Base-by-base conservation (phyloP, 2,113 vertebrate species). In the Microcebus jonahi region DNA sequence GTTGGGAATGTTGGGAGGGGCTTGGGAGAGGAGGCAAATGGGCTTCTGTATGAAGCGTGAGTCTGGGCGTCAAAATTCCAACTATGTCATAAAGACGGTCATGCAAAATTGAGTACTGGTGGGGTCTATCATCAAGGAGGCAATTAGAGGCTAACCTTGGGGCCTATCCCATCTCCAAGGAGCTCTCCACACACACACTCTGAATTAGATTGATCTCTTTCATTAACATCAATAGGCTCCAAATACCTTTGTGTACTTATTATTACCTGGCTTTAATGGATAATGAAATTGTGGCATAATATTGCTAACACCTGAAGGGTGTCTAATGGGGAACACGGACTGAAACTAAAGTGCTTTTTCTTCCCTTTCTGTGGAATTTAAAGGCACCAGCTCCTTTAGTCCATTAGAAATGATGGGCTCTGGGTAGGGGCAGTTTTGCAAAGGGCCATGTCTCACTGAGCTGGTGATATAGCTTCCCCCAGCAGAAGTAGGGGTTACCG, bases 251-350 rank as follows among this genome's bases (percentile, higher is more conserved):
- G 81, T 79, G 80, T 97, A 70, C 94, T 97, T 97, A 95, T 98
- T 98, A 98, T 97, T 98, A 97, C 97, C 97, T 93, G 96, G 90
- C 97, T 98, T 98, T 99, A 99, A 98, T 98, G 98, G 98, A 91
- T 94, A 98, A 98, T 77, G 97, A 97, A 98, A 98, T 79, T 63
- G 97, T 96, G 85, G 97, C 97, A 97, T 98, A 98, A 98, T 97
- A 98, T 97, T 95, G 98, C 97, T 90, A 98, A 98, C 97, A 97
- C 97, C 98, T 98, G 98, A 98, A 99, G 98, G 98, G 98, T 98
- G 98, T 98, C 98, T 98, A 98, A 98, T 98, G 98, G 97, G 45
- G 96, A 97, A 95, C 71, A 95, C 34, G n/a, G 97, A 94, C 96
- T 77, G 95, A 96, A 97, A 95, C 90, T 81, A 97, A 98, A 98